These are phyloP conservation scores for Hypothenemus hampei DNA, from an alignment of 1,140 invertebrate species.

Conservation along the genomic window DNA sequence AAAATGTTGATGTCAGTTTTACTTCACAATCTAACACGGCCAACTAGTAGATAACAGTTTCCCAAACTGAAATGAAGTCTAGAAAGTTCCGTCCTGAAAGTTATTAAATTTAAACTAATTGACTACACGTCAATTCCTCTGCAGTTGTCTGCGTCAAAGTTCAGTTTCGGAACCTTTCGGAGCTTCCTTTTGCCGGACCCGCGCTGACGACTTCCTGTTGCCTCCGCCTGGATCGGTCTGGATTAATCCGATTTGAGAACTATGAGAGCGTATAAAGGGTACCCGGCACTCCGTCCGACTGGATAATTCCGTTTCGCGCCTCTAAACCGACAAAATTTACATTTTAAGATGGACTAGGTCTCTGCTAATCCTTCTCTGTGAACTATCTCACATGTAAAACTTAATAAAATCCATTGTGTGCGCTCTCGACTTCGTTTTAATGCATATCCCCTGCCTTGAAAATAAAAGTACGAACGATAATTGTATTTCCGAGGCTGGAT, in stretches of 20 bases:
- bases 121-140: constrained; percentile 13
- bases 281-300: constrained; percentile 32
- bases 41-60: too few relatives aligned
- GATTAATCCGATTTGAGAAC: constrained; percentile 42
- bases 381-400: constrained; percentile 33
- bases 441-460: constrained; percentile 22
- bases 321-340: constrained; percentile 37
- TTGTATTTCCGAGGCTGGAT: not conserved
- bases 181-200: constrained; percentile 16
- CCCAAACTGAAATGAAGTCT: too few relatives aligned
- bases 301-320: constrained; percentile 39
- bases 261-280: constrained; percentile 40
- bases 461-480: constrained; percentile 25
- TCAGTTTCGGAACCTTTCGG: constrained; percentile 1
- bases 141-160: constrained; percentile 11
- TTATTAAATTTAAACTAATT: constrained; percentile 20
- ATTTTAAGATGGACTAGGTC: constrained; percentile 36
- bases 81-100: too few relatives aligned
- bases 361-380: constrained; percentile 34
- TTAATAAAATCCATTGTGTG: constrained; percentile 26
- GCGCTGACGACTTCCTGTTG: constrained; percentile 24
- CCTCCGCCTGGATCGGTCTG: constrained; percentile 20
- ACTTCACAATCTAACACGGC: too few relatives aligned
- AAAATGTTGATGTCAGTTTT: too few relatives aligned
- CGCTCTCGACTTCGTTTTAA: constrained; percentile 13